A percentile compares a stretch with the other conserved stretches of the same genome.
Evolutionary conservation across 1,140 invertebrate genomes (phyloP).

Genomic region (Aricia agestis): DNA sequence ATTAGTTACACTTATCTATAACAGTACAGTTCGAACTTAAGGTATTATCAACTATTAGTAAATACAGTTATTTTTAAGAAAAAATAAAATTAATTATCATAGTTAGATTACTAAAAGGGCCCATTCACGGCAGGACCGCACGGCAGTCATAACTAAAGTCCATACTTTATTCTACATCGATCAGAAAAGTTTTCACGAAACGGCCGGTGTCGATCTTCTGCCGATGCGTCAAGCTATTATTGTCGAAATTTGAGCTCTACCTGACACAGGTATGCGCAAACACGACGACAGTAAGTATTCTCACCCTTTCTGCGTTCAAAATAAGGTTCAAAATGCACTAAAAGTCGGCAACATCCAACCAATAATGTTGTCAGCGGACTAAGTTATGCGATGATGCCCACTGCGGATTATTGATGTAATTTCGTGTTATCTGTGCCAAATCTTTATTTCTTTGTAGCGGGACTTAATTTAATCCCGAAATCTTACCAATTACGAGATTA

Average conservation of each 20-base stretch:
- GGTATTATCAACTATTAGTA: no score
- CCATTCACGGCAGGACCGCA: no score
- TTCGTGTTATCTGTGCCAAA: conserved; percentile 2
- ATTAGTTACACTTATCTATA: no score
- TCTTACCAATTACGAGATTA: conserved; percentile 2
- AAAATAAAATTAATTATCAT: no score
- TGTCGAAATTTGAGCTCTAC: conserved; percentile 22
- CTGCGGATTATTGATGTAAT: conserved; percentile 18
- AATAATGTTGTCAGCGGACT: conserved; percentile 21
- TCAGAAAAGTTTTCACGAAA: conserved; percentile 16
- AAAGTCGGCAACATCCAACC: neutral
- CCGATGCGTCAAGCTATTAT: conserved; percentile 24
- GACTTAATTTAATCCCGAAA: neutral
- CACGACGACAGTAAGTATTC: conserved; percentile 7
- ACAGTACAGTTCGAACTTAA: no score
- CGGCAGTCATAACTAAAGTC: no score
- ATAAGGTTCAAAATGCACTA: conserved; percentile 17
- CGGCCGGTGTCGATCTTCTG: conserved; percentile 2
- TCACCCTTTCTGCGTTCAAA: conserved; percentile 6
- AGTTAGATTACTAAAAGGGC: no score
- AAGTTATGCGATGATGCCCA: conserved; percentile 9
- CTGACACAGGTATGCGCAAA: conserved; percentile 23
- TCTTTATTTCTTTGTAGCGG: conserved; percentile 9
- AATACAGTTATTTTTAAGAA: no score
- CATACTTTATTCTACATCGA: conserved; percentile 12